These are phyloP conservation scores for Monodelphis domestica DNA, from an alignment of 2,797 vertebrate genomes.

Conservation along the genomic window DNA sequence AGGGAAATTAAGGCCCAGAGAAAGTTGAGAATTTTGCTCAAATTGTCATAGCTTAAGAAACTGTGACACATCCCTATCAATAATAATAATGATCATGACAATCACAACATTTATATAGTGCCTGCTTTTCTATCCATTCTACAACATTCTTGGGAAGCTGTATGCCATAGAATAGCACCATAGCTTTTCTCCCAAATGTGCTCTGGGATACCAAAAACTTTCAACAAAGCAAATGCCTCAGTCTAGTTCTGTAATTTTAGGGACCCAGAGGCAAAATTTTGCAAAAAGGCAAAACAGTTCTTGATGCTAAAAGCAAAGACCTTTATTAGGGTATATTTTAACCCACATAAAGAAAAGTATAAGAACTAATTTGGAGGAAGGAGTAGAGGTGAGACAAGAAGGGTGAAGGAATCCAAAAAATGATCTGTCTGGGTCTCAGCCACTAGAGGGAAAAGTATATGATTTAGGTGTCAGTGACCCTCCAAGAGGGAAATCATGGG, in stretches of 20 bases:
- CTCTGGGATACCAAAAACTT: background rate
- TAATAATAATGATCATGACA: background rate
- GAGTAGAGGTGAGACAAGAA: background rate
- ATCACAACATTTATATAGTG: background rate
- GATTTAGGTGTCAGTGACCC: background rate
- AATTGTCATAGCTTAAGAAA: background rate
- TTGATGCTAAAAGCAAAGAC: background rate
- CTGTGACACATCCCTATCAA: background rate
- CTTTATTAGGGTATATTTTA: background rate
- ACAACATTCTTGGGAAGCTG: background rate
- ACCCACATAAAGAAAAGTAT: background rate
- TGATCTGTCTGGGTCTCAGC: background rate
- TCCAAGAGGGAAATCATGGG: background rate
- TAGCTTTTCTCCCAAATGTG: background rate
- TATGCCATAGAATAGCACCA: background rate
- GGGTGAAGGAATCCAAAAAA: background rate
- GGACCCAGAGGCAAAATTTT: background rate
- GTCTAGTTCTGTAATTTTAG: background rate
- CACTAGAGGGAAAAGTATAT: background rate
- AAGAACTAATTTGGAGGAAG: background rate
- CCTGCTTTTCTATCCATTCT: background rate
- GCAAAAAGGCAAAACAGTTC: background rate
- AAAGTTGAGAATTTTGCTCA: background rate
- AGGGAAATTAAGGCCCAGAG: background rate
- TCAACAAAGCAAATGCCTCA: background rate